Conservation (phyloP, 2,113 vertebrate genomes). For the Ophiodon elongatus region DNA sequence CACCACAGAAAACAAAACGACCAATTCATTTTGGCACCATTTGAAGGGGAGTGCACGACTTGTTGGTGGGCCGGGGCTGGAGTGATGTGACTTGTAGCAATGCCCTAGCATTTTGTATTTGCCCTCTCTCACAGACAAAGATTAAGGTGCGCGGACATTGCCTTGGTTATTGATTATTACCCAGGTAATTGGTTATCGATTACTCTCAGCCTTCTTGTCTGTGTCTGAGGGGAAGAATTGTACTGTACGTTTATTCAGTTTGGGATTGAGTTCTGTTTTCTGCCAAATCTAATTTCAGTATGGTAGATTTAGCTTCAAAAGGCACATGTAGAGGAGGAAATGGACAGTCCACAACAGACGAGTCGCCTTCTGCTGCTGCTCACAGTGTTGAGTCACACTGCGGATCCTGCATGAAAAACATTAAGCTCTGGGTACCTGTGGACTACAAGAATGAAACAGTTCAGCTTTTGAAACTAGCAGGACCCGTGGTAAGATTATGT, state of each 20-base stretch:
- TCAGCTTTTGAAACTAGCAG: slow-evolving; percentile 74
- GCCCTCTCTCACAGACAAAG: slow-evolving; percentile 21
- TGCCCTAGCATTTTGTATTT: neutral
- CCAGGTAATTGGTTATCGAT: slow-evolving; percentile 74
- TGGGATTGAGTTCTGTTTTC: slow-evolving; percentile 43
- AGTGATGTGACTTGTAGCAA: slow-evolving; percentile 28
- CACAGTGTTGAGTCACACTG: slow-evolving; percentile 69
- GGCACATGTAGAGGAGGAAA: slow-evolving; percentile 32
- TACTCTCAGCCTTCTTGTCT: slow-evolving; percentile 33
- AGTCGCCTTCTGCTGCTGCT: slow-evolving; percentile 55
- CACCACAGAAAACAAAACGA: slow-evolving; percentile 10
- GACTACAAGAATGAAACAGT: slow-evolving; percentile 73
- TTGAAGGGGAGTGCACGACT: slow-evolving; percentile 9
- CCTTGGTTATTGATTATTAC: slow-evolving; percentile 67
- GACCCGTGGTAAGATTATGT: slow-evolving; percentile 75
- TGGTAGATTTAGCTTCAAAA: slow-evolving; percentile 53
- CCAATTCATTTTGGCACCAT: neutral
- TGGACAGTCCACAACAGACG: slow-evolving; percentile 43
- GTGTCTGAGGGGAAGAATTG: slow-evolving; percentile 41
- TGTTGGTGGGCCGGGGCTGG: slow-evolving; percentile 1
- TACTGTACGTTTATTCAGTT: slow-evolving; percentile 37
- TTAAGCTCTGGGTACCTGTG: slow-evolving; percentile 54
- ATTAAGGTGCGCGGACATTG: slow-evolving; percentile 17
- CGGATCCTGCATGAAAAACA: slow-evolving; percentile 59
- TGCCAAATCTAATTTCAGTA: slow-evolving; percentile 52